Evolutionary conservation across 2,797 vertebrate genomes (phyloP), one percentile per base, ranked within the genome.

Genomic region (Channa striata): DNA sequence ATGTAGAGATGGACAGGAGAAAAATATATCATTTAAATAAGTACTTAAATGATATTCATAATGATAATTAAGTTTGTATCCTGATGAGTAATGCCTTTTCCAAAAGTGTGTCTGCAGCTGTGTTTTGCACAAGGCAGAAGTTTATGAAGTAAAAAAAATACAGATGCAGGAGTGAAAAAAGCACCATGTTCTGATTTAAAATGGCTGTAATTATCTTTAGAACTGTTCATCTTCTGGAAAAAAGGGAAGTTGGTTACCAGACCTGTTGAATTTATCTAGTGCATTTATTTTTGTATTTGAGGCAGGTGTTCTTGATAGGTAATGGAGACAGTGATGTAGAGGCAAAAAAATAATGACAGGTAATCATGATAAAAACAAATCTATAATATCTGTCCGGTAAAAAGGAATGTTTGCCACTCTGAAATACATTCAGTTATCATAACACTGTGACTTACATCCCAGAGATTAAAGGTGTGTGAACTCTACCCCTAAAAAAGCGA

Each of bases 131-230:
- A 37, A 61, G 42, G 33, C 77, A 52, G 46, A 83, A 62, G 60
- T 73, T 74, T 33, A 50, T n/a, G n/a, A n/a, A n/a, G n/a, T n/a
- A n/a, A n/a, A n/a, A n/a, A n/a, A n/a, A n/a, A n/a, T n/a, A n/a
- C n/a, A n/a, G n/a, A n/a, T 62, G 74, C 74, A 82, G 68, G 85
- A 68, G 62, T 68, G 58, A 79, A 52, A 57, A 60, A 64, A 77
- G 63, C 77, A 80, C 60, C 67, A 65, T 61, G 56, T 68, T 60
- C 62, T 61, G 51, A 79, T 67, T 81, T 67, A 76, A 48, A 70
- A 52, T 59, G 77, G 71, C 74, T 83, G 71, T 80, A 65, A 63
- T 78, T 73, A 71, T 81, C 70, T 70, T 56, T 19, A 66, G 63
- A 66, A 12, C 71, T 68, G 68, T 47, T 71, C 20, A 57, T 58